These are phyloP conservation scores for Corythoichthys haematopterus DNA, from an alignment of 2,113 vertebrate genomes.

Conservation along the genomic window DNA sequence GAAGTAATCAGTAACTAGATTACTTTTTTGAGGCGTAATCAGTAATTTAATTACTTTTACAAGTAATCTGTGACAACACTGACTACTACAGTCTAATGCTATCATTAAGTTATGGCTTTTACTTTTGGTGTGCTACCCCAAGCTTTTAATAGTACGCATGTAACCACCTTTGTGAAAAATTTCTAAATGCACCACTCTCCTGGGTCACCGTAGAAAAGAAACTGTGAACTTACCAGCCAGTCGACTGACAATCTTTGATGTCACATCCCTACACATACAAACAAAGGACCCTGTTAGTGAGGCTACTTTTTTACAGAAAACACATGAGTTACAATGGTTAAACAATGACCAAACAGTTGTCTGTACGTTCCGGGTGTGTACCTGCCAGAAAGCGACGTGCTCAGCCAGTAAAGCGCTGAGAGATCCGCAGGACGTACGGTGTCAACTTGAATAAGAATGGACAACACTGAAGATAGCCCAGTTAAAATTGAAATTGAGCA, in stretches of 20 bases:
- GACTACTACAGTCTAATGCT: no score
- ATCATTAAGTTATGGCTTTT: no score
- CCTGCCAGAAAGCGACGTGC: conserved; percentile 44
- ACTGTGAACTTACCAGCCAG: conserved; percentile 47
- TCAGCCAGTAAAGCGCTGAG: conserved; percentile 44
- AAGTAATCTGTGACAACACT: no score
- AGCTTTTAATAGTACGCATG: no score
- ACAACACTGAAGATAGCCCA: background rate
- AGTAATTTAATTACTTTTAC: no score
- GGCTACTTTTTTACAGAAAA: background rate
- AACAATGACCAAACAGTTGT: background rate
- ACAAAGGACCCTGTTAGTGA: background rate
- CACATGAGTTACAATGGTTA: background rate
- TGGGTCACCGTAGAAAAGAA: background rate
- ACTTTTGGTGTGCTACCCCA: no score
- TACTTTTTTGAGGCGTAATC: no score
- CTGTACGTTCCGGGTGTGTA: conserved; percentile 7
- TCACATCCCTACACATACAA: conserved; percentile 36
- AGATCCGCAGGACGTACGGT: conserved; percentile 56
- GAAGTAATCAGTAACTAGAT: no score
- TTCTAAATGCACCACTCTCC: background rate
- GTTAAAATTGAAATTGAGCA: background rate
- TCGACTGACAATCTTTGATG: conserved; percentile 36
- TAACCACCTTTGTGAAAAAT: no score
- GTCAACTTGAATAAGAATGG: conserved; percentile 43